A percentile compares a stretch with the other conserved stretches of the same genome.
Conservation (phyloP, 2,113 vertebrate genomes). For the Pteropus alecto region DNA sequence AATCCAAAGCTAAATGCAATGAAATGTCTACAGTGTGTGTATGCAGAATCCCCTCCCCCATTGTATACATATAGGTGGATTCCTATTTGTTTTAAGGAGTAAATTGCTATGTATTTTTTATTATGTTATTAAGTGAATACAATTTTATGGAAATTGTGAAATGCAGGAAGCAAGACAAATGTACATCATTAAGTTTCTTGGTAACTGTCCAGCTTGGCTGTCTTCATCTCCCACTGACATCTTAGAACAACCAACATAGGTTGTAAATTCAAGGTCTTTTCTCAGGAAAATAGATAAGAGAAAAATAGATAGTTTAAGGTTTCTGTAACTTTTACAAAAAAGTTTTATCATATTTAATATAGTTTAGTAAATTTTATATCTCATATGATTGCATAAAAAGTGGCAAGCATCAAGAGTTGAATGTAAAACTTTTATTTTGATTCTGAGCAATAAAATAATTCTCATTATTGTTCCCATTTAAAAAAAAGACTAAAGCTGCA, state of each 20-base stretch:
- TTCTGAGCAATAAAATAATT: neutral
- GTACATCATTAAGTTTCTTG: conserved; percentile 16
- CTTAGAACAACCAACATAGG: neutral
- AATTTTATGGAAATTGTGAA: conserved; percentile 34
- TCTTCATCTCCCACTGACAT: neutral
- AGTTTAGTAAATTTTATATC: neutral
- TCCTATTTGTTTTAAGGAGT: neutral
- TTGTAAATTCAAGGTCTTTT: conserved; percentile 11
- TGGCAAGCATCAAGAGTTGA: neutral
- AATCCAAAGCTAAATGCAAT: neutral
- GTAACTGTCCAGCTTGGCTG: conserved; percentile 45
- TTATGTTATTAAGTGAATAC: neutral
- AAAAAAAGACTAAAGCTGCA: neutral
- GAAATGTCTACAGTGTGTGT: neutral
- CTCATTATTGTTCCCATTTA: neutral
- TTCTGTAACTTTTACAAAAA: neutral
- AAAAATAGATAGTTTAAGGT: neutral
- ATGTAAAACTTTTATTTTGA: neutral
- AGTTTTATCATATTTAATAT: neutral
- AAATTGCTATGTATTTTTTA: neutral
- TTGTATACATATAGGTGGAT: neutral
- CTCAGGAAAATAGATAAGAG: neutral
- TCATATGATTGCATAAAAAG: neutral
- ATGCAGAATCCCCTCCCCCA: too few relatives aligned
- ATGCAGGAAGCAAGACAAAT: conserved; percentile 34